These are phyloP conservation scores for Ichneumon xanthorius DNA, from an alignment of 2,888 invertebrate species.

Conservation along the genomic window DNA sequence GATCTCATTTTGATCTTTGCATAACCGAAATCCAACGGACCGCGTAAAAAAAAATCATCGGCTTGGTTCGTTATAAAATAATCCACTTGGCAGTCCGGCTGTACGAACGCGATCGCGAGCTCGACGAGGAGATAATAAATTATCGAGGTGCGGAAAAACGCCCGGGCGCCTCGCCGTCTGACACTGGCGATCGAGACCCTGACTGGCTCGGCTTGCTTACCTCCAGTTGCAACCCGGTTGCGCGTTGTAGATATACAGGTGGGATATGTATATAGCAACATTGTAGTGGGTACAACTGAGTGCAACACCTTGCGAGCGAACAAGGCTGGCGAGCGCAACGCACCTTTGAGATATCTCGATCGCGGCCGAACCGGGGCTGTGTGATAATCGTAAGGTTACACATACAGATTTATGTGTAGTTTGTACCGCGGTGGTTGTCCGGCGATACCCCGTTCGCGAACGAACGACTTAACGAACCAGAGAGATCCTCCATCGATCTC, in stretches of 20 bases:
- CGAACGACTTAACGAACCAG: conserved; percentile 8
- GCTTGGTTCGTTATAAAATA: conserved; percentile 26
- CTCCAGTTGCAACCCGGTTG: conserved; percentile 1
- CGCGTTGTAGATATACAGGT: background rate
- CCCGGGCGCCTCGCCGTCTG: conserved; percentile 38
- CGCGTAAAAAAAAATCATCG: conserved; percentile 7
- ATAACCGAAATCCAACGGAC: conserved; percentile 15
- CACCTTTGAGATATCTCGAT: conserved; percentile 19
- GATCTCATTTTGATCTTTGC: conserved; percentile 20
- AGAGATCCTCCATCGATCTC: background rate
- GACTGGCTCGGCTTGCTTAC: background rate
- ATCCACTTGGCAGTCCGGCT: conserved; percentile 23
- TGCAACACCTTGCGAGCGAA: background rate
- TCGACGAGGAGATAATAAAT: conserved; percentile 48
- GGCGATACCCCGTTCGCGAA: conserved; percentile 13
- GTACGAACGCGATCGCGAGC: background rate
- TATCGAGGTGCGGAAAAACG: conserved; percentile 40
- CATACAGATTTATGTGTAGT: background rate
- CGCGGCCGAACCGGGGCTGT: background rate
- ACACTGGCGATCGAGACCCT: conserved; percentile 34
- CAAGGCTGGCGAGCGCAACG: conserved; percentile 15
- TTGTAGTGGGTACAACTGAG: conserved; percentile 6
- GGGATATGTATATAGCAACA: background rate
- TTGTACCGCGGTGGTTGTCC: conserved; percentile 19
- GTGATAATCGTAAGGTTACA: conserved; percentile 3